Evolutionary conservation across 2,797 vertebrate species (phyloP), one percentile per base, ranked within the genome.

Genomic region (Gymnoscopelus microlampas): DNA sequence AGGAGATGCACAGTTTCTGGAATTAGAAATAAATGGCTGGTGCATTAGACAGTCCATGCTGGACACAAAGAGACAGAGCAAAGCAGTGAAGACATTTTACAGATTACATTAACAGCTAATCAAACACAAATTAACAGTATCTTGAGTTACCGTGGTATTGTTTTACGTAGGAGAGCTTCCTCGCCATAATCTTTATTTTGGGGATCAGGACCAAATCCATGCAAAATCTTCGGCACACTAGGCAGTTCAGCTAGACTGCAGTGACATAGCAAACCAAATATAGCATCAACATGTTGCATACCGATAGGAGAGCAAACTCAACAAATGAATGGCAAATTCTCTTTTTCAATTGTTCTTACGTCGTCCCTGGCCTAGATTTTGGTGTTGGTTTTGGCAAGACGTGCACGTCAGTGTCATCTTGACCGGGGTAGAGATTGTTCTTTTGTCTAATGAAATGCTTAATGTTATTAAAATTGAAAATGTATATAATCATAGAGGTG

Each of bases 11-110:
- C 44, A 10, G 44, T 10, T 47, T 48, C 6, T 48, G 55, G 55
- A 57, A 57, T 57, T 57, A n/a, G 54, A 13, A 57, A 57, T 32
- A 56, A 56, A 56, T 56, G 32, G 32, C 54, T 56, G 23, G 23
- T 56, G 54, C 54, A 56, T 56, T 56, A 26, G 6, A 6, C 54
- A 56, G 54, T 24, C 54, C 54, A 23, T 56, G 6, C 15, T 8
- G 5, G 23, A 56, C 15, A 19, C 15, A 24, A 56, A 56, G 15
- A 56, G 23, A 56, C 15, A 56, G 19, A 26, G 13, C 15, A 56
- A 56, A 56, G 23, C 7, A 56, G 15, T 56, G 1, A 15, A 56
- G 8, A 56, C 15, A 56, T 56, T 56, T 56, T 23, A 23, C 23
- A 56, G 15, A 9, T 56, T 56, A 5, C 29, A 29, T 29, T 23